Evolutionary conservation across 2,797 vertebrate species (phyloP).

Genomic region (Spinibarbus caldwelli): DNA sequence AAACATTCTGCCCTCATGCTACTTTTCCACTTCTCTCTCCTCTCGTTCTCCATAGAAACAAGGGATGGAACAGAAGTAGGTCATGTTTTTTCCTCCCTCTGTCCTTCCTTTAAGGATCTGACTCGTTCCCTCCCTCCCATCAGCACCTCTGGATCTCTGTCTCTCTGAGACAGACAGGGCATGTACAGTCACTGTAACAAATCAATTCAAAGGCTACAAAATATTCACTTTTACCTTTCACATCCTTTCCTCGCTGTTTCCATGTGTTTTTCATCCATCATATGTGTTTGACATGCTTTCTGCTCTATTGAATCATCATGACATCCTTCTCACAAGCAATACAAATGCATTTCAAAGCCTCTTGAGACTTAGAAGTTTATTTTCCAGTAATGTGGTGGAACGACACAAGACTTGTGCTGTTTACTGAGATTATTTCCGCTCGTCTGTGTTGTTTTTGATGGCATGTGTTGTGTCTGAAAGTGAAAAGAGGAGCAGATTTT

Average conservation of each 20-base stretch:
- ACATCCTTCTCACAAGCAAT: neutral
- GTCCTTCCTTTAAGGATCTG: neutral
- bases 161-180: neutral
- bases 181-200: neutral
- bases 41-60: slow-evolving; percentile 68
- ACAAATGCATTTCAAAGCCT: slow-evolving; percentile 11
- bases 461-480: neutral
- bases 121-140: slow-evolving; percentile 8
- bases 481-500: neutral
- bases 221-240: neutral
- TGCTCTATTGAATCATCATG: neutral
- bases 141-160: slow-evolving; percentile 21
- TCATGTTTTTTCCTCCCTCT: slow-evolving; percentile 65
- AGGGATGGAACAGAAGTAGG: slow-evolving; percentile 69
- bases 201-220: neutral
- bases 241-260: neutral
- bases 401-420: neutral
- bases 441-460: slow-evolving; percentile 1
- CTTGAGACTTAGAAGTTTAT: neutral
- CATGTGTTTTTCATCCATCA: neutral
- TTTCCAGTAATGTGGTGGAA: neutral
- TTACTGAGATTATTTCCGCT: neutral
- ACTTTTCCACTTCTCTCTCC: neutral
- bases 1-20: neutral
- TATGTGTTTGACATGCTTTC: neutral